A percentile compares a stretch with the other conserved stretches of the same genome.
Conservation (phyloP, 2,113 vertebrate genomes). For the Elaphurus davidianus region DNA sequence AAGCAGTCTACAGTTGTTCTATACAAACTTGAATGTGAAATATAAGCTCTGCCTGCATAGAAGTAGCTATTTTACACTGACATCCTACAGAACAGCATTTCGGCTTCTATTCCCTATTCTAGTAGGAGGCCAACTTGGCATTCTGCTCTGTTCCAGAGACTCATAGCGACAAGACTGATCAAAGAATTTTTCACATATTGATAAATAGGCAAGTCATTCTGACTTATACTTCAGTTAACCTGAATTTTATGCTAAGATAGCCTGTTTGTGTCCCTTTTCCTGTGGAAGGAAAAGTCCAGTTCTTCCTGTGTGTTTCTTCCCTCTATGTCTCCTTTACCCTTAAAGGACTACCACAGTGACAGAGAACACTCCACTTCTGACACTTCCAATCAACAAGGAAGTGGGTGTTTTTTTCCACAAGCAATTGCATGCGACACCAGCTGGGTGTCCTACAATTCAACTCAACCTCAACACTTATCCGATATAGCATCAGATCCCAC, state of each 20-base stretch:
- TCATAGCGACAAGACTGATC: not conserved
- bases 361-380: not conserved
- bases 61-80: not conserved
- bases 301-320: not conserved
- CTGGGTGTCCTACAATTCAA: not conserved
- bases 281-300: not conserved
- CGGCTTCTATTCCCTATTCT: not conserved
- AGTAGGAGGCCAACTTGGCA: not conserved
- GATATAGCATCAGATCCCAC: not conserved
- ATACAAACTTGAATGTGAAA: not conserved
- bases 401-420: not conserved
- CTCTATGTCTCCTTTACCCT: not conserved
- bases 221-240: not conserved
- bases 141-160: not conserved
- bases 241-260: not conserved
- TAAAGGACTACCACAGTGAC: not conserved
- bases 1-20: not conserved
- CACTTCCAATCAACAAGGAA: not conserved
- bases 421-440: not conserved
- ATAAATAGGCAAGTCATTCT: not conserved
- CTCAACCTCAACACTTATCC: not conserved
- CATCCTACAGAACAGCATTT: not conserved
- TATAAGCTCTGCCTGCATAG: not conserved
- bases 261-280: not conserved
- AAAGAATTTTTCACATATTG: not conserved